phyloP scores from a whole-genome alignment of 2,888 invertebrate genomes.

The Leucania comma region DNA sequence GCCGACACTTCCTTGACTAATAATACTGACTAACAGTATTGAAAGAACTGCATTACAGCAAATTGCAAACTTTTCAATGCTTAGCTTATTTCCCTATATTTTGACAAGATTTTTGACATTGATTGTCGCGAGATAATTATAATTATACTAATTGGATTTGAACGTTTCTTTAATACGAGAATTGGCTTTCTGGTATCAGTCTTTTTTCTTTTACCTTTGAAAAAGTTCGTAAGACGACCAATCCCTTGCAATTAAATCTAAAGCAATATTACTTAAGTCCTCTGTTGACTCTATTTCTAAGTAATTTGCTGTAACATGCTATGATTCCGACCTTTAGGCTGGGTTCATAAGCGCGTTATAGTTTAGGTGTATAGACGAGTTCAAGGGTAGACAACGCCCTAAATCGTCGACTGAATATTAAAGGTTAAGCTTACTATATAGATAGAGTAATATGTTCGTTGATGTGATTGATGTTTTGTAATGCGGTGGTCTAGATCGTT shows the following conservation, averaged over 20 bases:
- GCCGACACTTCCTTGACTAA: background rate
- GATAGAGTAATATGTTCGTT: conserved; percentile 29
- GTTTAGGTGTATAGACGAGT: conserved; percentile 61
- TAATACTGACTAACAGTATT: background rate
- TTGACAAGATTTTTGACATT: too few species aligned
- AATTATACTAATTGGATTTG: too few species aligned
- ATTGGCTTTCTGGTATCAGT: background rate
- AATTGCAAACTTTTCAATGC: background rate
- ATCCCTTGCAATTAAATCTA: conserved; percentile 51
- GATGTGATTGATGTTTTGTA: conserved; percentile 36
- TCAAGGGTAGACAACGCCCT: conserved; percentile 67
- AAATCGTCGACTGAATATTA: conserved; percentile 50
- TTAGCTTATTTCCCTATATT: background rate
- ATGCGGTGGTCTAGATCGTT: conserved; percentile 15
- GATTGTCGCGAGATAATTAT: too few species aligned
- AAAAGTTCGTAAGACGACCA: conserved; percentile 23
- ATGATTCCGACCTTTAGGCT: conserved; percentile 58
- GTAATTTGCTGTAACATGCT: conserved; percentile 39
- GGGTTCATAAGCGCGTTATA: conserved; percentile 44
- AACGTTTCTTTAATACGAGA: too few species aligned
- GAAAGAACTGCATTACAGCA: background rate
- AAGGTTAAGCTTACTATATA: conserved; percentile 42
- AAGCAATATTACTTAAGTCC: conserved; percentile 48
- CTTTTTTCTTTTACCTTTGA: conserved; percentile 10
- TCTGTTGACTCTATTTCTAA: conserved; percentile 38